Percentiles rank a stretch among this genome's conserved stretches.
phyloP scores from a whole-genome alignment of 2,113 vertebrate species.

The Murina feae region DNA sequence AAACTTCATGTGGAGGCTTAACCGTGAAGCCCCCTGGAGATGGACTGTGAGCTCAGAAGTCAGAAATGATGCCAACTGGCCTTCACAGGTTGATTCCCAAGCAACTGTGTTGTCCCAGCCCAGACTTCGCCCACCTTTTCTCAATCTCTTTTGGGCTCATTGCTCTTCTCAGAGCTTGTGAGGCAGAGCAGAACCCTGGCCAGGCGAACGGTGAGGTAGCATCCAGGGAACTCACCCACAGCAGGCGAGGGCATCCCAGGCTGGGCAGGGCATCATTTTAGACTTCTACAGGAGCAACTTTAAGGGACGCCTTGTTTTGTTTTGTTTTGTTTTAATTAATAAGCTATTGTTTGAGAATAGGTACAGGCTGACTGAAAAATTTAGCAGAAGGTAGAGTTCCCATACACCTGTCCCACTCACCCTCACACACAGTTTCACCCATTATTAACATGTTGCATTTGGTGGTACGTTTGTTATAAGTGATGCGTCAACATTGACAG shows the following conservation, averaged over 20 bases:
- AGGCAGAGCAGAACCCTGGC: neutral
- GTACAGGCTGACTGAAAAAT: neutral
- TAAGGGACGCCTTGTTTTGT: neutral
- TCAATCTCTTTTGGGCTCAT: neutral
- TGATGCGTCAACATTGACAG: neutral
- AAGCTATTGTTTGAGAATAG: neutral
- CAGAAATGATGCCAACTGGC: neutral
- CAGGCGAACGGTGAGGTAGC: no score
- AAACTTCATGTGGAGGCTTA: neutral
- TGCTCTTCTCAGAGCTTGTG: neutral
- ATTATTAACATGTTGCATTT: neutral
- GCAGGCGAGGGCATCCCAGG: neutral
- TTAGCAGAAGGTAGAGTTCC: neutral
- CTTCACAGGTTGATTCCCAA: neutral
- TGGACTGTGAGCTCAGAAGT: constrained; percentile 16
- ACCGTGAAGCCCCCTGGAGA: neutral
- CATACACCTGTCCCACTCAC: no score
- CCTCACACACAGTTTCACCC: fast-evolving
- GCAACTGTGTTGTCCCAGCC: neutral
- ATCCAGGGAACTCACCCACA: neutral
- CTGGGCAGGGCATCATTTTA: fast-evolving
- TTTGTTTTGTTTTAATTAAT: neutral
- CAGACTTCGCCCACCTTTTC: neutral
- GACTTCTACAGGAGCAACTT: fast-evolving
- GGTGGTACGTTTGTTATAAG: neutral